Evolutionary conservation across 2,888 invertebrate species (phyloP).

Genomic region (Heliconius erato): DNA sequence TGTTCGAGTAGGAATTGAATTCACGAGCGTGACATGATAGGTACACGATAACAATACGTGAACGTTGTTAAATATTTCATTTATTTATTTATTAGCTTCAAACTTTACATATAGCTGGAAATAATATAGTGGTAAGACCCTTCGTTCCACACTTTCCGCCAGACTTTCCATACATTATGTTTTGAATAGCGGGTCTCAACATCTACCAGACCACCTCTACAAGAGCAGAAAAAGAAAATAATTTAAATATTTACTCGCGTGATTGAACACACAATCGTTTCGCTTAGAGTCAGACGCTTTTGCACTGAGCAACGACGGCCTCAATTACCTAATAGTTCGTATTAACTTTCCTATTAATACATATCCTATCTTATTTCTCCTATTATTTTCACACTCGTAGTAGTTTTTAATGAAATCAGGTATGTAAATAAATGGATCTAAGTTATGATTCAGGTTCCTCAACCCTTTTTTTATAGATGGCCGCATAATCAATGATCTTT

Average conservation of each 20-base stretch:
- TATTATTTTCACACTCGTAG: not conserved
- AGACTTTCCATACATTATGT: not conserved
- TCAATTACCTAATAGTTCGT: too few species aligned
- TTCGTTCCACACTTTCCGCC: not conserved
- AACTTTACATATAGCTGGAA: not conserved
- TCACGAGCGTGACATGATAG: not conserved
- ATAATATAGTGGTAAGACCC: not conserved
- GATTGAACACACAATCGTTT: too few species aligned
- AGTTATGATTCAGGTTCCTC: not conserved
- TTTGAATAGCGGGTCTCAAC: not conserved
- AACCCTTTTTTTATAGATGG: not conserved
- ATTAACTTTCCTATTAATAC: too few species aligned
- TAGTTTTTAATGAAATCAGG: not conserved
- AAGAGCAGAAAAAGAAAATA: too few species aligned
- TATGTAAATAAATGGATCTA: not conserved
- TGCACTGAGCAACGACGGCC: too few species aligned
- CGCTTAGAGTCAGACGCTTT: too few species aligned
- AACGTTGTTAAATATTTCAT: not conserved
- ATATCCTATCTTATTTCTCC: not conserved
- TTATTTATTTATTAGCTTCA: not conserved
- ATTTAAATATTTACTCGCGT: not conserved
- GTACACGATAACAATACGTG: not conserved
- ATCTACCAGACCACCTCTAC: not conserved
- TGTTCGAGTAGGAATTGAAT: not conserved
- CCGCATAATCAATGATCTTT: not conserved